Base-by-base conservation (phyloP, 2,113 vertebrate species). In the Alouatta palliata region DNA sequence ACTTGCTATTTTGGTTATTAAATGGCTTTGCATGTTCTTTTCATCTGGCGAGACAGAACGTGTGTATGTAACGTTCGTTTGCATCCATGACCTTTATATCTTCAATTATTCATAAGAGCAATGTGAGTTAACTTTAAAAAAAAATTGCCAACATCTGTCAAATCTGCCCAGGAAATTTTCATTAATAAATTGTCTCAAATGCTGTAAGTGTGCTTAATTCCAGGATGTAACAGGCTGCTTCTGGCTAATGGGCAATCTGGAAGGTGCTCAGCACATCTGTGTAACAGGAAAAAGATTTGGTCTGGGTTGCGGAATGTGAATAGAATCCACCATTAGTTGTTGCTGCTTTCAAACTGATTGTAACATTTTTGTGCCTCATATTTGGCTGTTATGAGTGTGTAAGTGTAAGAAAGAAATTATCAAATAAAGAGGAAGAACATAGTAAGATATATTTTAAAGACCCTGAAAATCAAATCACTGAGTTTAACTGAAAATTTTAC, bases 121-220 rank as follows among this genome's bases (percentile, higher is more conserved):
- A 92, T 68, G 64, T 5, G 90, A 91, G 75, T 96, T 97, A 25
- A 43, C 93, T 96, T 73, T 96, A 61, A 13, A 92, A 96, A 95
- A 92, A 97, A 61, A 96, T 84, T 90, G 47, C 61, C 88, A 87
- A 71, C 97, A 93, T 98, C 97, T 98, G 97, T 98, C 97, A 94
- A 90, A 96, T 97, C 75, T 97, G 81, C 66, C 90, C 94, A 64
- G 90, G 83, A 90, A 83, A 79, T 0, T 0, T 73, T 95, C 91
- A 37, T 40, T 40, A 87, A 89, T 56, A 79, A 68, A 66, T 16
- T 8, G 71, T 83, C 71, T 96, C 73, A 32, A 66, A 79, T 52
- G 68, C 71, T 27, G 27, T 79, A 82, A 77, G 75, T 93, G 75
- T 85, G 79, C 58, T 85, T 73, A 85, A 40, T 64, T 73, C 85